phyloP scores from a whole-genome alignment of 1,140 invertebrate genomes.

The Anagrus nilaparvatae region DNA sequence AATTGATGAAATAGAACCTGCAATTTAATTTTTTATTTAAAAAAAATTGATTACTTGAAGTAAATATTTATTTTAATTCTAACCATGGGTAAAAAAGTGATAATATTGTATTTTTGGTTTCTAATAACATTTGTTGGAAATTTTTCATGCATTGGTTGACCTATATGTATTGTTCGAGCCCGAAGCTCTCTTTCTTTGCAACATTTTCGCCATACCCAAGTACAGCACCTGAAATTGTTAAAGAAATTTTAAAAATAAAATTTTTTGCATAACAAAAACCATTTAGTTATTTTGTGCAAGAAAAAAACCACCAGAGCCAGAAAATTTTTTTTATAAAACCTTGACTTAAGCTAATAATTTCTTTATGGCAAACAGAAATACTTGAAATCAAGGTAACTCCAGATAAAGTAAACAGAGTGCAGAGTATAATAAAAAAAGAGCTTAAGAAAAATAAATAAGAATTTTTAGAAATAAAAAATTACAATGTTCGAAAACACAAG shows the following conservation, averaged over 20 bases:
- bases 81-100: constrained; percentile 96
- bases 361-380: background rate
- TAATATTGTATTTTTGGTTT: constrained; percentile 98
- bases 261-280: constrained; percentile 1
- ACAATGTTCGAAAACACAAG: constrained; percentile 11
- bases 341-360: background rate
- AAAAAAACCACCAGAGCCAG: background rate
- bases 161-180: constrained; percentile 55
- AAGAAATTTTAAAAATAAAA: background rate
- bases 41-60: background rate
- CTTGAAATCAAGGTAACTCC: too few species aligned
- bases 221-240: constrained; percentile 53
- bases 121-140: constrained; percentile 93
- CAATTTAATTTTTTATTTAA: constrained; percentile 22
- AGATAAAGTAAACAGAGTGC: too few species aligned
- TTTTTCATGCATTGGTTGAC: constrained; percentile 57
- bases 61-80: constrained; percentile 16
- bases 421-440: constrained; percentile 10
- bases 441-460: constrained; percentile 10
- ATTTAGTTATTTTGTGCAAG: too few species aligned
- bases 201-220: constrained; percentile 56
- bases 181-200: constrained; percentile 55
- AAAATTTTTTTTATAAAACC: background rate
- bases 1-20: constrained; percentile 96
- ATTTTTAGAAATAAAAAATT: constrained; percentile 11